phyloP scores from a whole-genome alignment of 1,140 invertebrate genomes.

The Drosophila subobscura region DNA sequence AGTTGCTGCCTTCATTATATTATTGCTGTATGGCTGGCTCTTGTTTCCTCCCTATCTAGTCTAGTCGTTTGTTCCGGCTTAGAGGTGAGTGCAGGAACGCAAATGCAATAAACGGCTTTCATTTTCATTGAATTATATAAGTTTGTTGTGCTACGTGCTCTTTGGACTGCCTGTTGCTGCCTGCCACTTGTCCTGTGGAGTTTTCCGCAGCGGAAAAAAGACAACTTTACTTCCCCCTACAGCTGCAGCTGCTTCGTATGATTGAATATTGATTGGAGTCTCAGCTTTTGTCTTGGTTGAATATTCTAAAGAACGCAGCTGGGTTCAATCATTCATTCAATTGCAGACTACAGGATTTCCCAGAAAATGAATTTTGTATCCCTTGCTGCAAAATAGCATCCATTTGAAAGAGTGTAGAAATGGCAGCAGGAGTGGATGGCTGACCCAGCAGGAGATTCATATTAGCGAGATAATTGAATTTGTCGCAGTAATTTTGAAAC shows the following conservation, averaged over 20 bases:
- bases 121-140: conserved; percentile 33
- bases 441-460: conserved; percentile 41
- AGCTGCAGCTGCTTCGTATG: conserved; percentile 8
- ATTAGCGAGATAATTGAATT: conserved; percentile 48
- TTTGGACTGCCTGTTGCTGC: conserved; percentile 26
- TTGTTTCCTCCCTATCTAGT: conserved; percentile 29
- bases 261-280: conserved; percentile 30
- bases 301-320: conserved; percentile 13
- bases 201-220: no score
- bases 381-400: not conserved
- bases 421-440: no score
- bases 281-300: not conserved
- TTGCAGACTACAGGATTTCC: conserved; percentile 18
- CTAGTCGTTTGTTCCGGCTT: conserved; percentile 34
- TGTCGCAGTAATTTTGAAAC: conserved; percentile 28
- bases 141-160: not conserved
- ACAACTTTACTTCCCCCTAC: no score
- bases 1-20: conserved; percentile 56
- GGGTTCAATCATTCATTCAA: conserved; percentile 26
- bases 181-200: not conserved
- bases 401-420: no score
- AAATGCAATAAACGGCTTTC: conserved; percentile 31
- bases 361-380: conserved; percentile 1
- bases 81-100: conserved; percentile 4
- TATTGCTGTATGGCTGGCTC: conserved; percentile 64